Conservation (phyloP, 2,797 vertebrate species). For the Miichthys miiuy region DNA sequence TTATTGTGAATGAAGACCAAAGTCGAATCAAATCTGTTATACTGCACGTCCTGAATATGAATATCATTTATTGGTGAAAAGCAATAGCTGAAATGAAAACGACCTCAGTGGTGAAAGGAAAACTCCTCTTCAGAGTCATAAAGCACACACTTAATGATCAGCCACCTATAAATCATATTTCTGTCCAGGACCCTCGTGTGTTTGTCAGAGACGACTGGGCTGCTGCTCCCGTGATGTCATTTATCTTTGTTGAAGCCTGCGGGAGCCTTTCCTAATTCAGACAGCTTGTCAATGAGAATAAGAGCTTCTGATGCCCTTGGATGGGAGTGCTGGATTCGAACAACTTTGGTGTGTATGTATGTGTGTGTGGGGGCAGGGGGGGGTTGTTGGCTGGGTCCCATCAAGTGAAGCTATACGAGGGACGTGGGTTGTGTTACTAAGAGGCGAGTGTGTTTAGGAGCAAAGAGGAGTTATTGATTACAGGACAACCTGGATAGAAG, state of each 20-base stretch:
- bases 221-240: slow-evolving; percentile 3
- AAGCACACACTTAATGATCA: slow-evolving; percentile 29
- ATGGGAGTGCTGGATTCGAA: slow-evolving; percentile 22
- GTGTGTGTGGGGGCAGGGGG: neutral
- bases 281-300: slow-evolving; percentile 48
- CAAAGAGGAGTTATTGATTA: slow-evolving; percentile 30
- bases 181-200: slow-evolving; percentile 1
- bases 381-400: neutral
- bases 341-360: slow-evolving; percentile 8
- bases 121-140: slow-evolving; percentile 4
- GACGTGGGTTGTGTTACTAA: slow-evolving; percentile 30
- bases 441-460: slow-evolving; percentile 5
- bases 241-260: slow-evolving; percentile 39
- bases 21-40: neutral
- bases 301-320: slow-evolving; percentile 23
- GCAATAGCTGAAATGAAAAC: slow-evolving; percentile 6
- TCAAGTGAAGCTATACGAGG: neutral
- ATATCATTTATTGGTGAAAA: neutral
- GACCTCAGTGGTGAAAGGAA: neutral
- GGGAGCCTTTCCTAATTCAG: slow-evolving; percentile 46
- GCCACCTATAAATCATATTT: slow-evolving; percentile 16
- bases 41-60: neutral
- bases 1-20: slow-evolving; percentile 10
- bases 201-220: neutral
- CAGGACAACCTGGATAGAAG: slow-evolving; percentile 2